phyloP scores from a whole-genome alignment of 2,113 vertebrate genomes.

The Plecturocebus donacophilus region DNA sequence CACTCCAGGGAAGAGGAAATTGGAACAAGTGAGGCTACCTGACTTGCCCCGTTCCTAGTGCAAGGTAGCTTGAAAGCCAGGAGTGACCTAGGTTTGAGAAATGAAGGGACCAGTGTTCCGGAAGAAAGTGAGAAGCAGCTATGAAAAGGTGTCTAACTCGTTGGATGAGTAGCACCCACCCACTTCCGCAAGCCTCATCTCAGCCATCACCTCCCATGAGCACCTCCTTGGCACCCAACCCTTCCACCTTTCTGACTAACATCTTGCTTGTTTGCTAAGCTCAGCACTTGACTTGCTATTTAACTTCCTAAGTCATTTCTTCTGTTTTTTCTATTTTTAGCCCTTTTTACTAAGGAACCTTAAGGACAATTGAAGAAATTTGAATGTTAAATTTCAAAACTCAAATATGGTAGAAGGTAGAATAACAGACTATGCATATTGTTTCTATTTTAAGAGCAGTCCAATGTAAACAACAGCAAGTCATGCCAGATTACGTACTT shows the following conservation, averaged over 20 bases:
- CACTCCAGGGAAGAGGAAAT: background rate
- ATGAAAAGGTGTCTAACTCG: fast-evolving
- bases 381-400: background rate
- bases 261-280: background rate
- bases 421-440: background rate
- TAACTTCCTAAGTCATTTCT: background rate
- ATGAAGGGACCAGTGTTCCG: fast-evolving
- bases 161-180: too few species aligned
- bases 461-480: background rate
- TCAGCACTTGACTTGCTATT: background rate
- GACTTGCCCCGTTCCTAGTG: too few species aligned
- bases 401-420: background rate
- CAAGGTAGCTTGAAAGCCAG: too few species aligned
- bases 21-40: too few species aligned
- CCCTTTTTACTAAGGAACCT: background rate
- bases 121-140: background rate
- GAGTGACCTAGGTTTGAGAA: background rate
- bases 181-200: too few species aligned
- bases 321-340: background rate
- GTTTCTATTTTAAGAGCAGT: background rate
- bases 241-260: background rate
- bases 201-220: fast-evolving
- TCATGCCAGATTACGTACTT: background rate
- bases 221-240: fast-evolving
- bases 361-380: background rate